A percentile compares a stretch with the other conserved stretches of the same genome.
phyloP scores from a whole-genome alignment of 2,888 invertebrate genomes.

The Stratiomys singularior region DNA sequence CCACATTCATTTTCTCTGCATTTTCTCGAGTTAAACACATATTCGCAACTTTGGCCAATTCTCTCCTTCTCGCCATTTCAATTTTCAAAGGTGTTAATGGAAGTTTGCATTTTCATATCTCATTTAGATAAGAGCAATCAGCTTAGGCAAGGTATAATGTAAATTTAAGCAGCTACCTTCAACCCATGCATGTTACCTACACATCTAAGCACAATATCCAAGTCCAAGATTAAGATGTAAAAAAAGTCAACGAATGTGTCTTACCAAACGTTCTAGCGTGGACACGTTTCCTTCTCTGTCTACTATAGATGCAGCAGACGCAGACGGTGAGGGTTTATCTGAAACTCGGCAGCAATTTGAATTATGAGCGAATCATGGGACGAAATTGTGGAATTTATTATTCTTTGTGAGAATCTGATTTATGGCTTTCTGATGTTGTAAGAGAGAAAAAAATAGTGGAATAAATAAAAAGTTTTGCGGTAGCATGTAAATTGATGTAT shows the following conservation, averaged over 20 bases:
- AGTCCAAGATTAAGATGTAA: not conserved
- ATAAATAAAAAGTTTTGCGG: no score
- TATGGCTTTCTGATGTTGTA: conserved; percentile 17
- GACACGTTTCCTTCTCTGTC: not conserved
- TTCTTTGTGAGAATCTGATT: conserved; percentile 3
- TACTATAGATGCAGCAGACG: not conserved
- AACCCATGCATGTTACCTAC: not conserved
- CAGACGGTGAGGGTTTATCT: not conserved
- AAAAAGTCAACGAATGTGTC: not conserved
- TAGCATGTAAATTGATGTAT: no score
- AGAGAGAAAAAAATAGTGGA: no score
- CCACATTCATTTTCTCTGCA: not conserved
- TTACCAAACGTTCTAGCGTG: not conserved
- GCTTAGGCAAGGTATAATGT: conserved; percentile 35
- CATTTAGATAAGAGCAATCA: conserved; percentile 43
- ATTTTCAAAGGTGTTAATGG: conserved; percentile 45
- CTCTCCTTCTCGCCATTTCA: not conserved
- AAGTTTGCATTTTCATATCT: conserved; percentile 47
- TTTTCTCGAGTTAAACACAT: not conserved
- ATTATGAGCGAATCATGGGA: conserved; percentile 22
- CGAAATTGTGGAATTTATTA: conserved; percentile 17
- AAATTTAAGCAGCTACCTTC: conserved; percentile 42
- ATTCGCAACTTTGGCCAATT: not conserved
- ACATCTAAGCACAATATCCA: not conserved
- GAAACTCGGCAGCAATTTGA: not conserved